Conservation (phyloP, 2,113 vertebrate genomes). For the Ceratotherium simum region DNA sequence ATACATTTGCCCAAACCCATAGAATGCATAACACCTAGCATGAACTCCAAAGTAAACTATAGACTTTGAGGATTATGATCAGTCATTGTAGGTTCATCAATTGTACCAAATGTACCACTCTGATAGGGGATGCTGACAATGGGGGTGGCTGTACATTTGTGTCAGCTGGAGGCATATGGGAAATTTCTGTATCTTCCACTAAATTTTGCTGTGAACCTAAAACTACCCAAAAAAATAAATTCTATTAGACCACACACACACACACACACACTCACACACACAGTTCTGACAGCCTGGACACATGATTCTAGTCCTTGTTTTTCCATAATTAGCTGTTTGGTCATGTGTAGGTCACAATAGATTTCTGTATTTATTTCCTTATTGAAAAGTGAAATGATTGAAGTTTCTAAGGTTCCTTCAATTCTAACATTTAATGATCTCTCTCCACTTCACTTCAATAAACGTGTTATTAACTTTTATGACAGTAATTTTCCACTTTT, state of each 20-base stretch:
- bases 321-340: background rate
- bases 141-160: background rate
- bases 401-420: background rate
- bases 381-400: background rate
- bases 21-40: background rate
- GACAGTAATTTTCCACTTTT: slow-evolving; percentile 15
- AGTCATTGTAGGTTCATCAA: background rate
- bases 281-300: background rate
- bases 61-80: background rate
- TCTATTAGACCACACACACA: background rate
- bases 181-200: background rate
- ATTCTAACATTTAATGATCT: background rate
- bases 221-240: background rate
- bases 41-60: background rate
- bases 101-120: background rate
- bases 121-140: background rate
- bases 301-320: background rate
- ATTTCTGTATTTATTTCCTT: background rate
- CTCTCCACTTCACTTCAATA: background rate
- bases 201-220: background rate
- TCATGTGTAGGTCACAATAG: background rate
- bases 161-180: background rate
- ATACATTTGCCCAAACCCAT: background rate
- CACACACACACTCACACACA: background rate
- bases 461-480: slow-evolving; percentile 8